Evolutionary conservation across 2,888 invertebrate species (phyloP), one percentile per base, ranked within the genome.

Genomic region (Cyclophora albipunctata): DNA sequence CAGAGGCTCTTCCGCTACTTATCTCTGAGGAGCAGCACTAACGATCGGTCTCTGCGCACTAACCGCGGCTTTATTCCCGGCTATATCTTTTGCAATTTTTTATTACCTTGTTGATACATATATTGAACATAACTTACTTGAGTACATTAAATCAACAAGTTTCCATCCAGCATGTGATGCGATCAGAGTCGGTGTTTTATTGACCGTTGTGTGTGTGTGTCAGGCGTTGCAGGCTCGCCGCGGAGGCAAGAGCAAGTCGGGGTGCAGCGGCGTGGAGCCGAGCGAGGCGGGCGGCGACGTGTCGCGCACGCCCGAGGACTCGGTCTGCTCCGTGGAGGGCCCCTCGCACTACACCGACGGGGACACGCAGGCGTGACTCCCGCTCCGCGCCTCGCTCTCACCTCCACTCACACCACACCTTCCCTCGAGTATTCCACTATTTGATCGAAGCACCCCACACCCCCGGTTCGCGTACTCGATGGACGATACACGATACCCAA

Each of bases 301-400:
- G 48, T 96, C 96, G 34, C 91, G 95, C 59, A 96, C 96, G 20
- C 96, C 96, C 6, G 96, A 97, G 80, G 97, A 97, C 83, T 96
- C 96, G 2, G 95, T 96, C 44, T 96, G 96, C 83, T 96, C 96
- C 67, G 93, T 92, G 61, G 96, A 96, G 82, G 96, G 95, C 3
- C 94, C 94, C 54, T 93, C 93, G 57, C 93, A 90, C 67, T 90
- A 91, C 73, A 91, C 91, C 44, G 91, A 91, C 61, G 91, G 90
- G 52, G 88, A 91, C 64, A 82, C 86, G 54, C 84, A 82, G 49
- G 83, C 87, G 71, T 88, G 81, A 84, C 77, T 57, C 52, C 50
- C 2, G 6, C 43, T 7, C 42, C 3, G 33, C 43, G 6, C 34
- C 5, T 20, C 4, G 6, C 2, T 20, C 3, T 20, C 20, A 20